These are phyloP conservation scores for Coelopa pilipes DNA, from an alignment of 2,888 invertebrate species.

Conservation along the genomic window DNA sequence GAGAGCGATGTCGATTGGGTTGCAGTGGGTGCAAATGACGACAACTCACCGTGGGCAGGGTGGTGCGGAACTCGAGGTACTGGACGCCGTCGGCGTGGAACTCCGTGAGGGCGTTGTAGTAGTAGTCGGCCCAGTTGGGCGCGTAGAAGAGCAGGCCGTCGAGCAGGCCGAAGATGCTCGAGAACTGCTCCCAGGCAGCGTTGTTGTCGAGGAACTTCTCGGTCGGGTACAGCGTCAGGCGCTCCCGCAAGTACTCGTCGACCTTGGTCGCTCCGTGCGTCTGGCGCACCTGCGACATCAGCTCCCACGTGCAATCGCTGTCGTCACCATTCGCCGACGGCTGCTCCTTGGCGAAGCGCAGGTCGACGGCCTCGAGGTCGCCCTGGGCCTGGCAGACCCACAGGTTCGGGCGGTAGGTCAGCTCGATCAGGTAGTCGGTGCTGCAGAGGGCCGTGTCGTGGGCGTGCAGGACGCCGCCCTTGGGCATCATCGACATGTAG, in stretches of 20 bases:
- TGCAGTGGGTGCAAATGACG: neutral
- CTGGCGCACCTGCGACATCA: constrained; percentile 52
- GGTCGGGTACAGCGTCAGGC: constrained; percentile 71
- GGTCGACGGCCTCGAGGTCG: constrained; percentile 41
- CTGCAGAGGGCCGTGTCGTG: constrained; percentile 76
- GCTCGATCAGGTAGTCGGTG: constrained; percentile 72
- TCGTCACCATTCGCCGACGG: constrained; percentile 39
- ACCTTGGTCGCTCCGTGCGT: constrained; percentile 60
- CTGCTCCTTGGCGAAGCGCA: constrained; percentile 51
- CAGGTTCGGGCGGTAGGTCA: constrained; percentile 74
- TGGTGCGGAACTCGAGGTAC: constrained; percentile 77
- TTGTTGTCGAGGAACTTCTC: constrained; percentile 69
- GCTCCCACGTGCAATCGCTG: constrained; percentile 52
- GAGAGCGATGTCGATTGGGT: neutral
- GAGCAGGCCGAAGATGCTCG: constrained; percentile 70
- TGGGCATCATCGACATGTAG: constrained; percentile 77
- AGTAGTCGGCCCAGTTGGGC: constrained; percentile 75
- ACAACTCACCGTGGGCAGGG: constrained; percentile 68
- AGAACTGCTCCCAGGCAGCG: constrained; percentile 72
- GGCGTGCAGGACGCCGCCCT: constrained; percentile 78
- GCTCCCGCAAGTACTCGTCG: constrained; percentile 69
- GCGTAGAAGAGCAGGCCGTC: constrained; percentile 71
- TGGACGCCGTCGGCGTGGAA: constrained; percentile 76
- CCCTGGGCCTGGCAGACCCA: constrained; percentile 63
- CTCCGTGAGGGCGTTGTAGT: constrained; percentile 73